phyloP scores from a whole-genome alignment of 2,797 vertebrate species.

The Setipinna tenuifilis region DNA sequence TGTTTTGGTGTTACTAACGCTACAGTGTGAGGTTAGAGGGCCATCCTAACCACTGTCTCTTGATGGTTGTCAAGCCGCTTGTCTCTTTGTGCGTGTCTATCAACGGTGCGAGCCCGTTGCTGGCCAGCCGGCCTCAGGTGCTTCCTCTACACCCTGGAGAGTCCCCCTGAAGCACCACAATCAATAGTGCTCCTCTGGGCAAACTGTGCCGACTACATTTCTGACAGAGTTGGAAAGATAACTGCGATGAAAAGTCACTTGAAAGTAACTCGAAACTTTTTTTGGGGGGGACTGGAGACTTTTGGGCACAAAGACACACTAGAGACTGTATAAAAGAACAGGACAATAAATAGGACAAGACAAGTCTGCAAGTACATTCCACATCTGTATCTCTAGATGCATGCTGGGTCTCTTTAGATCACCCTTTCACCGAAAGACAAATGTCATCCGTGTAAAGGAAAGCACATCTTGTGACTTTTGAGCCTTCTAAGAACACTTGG shows the following conservation, averaged over 20 bases:
- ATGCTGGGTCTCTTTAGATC: background rate
- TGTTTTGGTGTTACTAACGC: background rate
- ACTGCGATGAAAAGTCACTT: slow-evolving; percentile 68
- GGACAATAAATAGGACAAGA: background rate
- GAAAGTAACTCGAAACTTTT: slow-evolving; percentile 68
- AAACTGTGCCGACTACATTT: slow-evolving; percentile 60
- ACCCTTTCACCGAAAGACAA: background rate
- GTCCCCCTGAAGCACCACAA: slow-evolving; percentile 41
- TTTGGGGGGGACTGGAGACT: slow-evolving; percentile 47
- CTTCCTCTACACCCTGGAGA: background rate
- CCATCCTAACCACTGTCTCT: background rate
- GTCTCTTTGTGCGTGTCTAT: background rate
- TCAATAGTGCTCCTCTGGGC: slow-evolving; percentile 63
- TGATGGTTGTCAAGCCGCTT: background rate
- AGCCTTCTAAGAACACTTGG: background rate
- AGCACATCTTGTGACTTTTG: background rate
- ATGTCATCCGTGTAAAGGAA: background rate
- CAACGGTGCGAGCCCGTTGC: background rate
- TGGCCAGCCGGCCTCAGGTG: background rate
- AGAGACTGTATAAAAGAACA: background rate
- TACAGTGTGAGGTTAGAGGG: background rate
- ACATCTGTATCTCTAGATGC: background rate
- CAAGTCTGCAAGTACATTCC: background rate
- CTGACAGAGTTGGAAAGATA: slow-evolving; percentile 70
- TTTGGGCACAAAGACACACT: background rate